Evolutionary conservation across 1,140 invertebrate genomes (phyloP), one percentile per base, ranked within the genome.

Genomic region (Chelonus insularis): DNA sequence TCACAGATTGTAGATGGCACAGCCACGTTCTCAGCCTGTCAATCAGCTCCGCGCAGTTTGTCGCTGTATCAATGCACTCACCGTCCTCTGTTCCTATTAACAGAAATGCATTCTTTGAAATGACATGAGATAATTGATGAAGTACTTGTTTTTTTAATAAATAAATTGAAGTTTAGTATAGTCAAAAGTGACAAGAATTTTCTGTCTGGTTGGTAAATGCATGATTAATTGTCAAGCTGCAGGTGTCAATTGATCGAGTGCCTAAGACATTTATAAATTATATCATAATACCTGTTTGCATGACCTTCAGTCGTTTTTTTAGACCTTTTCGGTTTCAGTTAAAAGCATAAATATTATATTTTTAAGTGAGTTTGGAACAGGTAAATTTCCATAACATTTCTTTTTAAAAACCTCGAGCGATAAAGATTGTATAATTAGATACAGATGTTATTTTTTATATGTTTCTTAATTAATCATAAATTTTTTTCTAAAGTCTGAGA

Each of bases 1-100:
- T 79, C 70, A 80, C 75, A 72, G 78, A 78, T 80, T 79, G 76
- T 68, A 81, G 68, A 80, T 80, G 80, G 77, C 80, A 81, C 78
- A 82, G 76, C 80, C 80, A 81, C 72, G 74, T 76, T 74, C 77
- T 78, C 73, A 82, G 78, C 79, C 79, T 82, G 72, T 75, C 71
- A 63, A 82, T 82, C 75, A 79, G 70, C 71, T 80, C 78, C 66
- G 78, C 78, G 76, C 80, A 82, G 75, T 82, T 78, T 73, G 77
- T 71, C 51, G 73, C 78, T 50, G 72, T 66, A 57, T 82, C 79
- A 63, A 60, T 71, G 70, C 79, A 81, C 69, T 81, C 79, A 79
- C 70, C 79, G 77, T 56, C 78, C 76, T 70, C 76, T 79, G 69
- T 72, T 81, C 57, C 76, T 78, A 57, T 6, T 18, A 63, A 45